These are phyloP conservation scores for Aquatica leii DNA, from an alignment of 2,888 invertebrate genomes.

Conservation along the genomic window DNA sequence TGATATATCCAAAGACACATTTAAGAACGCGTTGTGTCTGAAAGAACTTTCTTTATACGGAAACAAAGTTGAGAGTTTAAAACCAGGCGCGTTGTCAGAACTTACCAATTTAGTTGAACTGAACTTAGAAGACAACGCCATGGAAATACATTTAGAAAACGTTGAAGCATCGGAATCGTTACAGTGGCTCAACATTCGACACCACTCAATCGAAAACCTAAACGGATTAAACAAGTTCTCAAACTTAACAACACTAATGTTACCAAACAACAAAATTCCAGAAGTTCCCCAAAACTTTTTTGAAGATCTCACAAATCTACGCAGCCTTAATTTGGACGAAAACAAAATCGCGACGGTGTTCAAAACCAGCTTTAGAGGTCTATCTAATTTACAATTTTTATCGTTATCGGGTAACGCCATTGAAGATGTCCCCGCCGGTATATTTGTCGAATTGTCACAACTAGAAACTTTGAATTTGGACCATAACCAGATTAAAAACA, in stretches of 20 bases:
- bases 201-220: background rate
- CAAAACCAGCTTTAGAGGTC: background rate
- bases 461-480: conserved; percentile 3
- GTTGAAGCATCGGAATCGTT: background rate
- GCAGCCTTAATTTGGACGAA: conserved; percentile 2
- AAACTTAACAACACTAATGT: conserved; percentile 5
- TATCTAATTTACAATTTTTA: conserved; percentile 4
- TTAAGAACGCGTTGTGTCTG: background rate
- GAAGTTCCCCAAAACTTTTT: conserved; percentile 1
- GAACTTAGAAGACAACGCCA: conserved; percentile 9
- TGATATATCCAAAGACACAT: background rate
- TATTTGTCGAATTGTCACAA: background rate
- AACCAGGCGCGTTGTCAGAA: background rate
- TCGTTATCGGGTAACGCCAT: background rate
- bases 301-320: background rate
- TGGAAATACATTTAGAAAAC: background rate
- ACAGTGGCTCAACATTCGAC: conserved; percentile 9
- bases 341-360: background rate
- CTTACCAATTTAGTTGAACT: background rate
- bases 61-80: background rate
- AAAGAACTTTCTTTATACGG: conserved; percentile 6
- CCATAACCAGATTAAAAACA: background rate
- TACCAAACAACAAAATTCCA: conserved; percentile 6
- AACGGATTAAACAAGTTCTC: background rate
- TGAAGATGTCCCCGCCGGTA: background rate